Percentiles rank a stretch among this genome's conserved stretches.
phyloP scores from a whole-genome alignment of 2,797 vertebrate species.

The Acipenser ruthenus region DNA sequence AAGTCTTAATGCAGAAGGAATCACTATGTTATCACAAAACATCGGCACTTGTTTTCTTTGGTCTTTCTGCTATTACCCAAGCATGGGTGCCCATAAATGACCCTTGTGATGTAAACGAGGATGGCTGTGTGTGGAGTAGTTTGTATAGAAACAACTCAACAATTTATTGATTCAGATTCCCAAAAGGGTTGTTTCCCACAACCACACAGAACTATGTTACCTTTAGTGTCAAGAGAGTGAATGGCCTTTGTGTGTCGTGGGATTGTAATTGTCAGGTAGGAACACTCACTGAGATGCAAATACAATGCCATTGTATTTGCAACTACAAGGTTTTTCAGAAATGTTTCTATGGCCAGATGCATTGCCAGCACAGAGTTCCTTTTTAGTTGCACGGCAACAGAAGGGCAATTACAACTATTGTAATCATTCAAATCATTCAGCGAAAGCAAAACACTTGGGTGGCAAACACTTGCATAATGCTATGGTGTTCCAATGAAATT shows the following conservation, averaged over 20 bases:
- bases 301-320: slow-evolving; percentile 16
- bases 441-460: slow-evolving; percentile 1
- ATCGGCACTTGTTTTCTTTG: slow-evolving; percentile 16
- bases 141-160: slow-evolving; percentile 16
- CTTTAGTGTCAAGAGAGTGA: slow-evolving; percentile 6
- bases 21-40: slow-evolving; percentile 8
- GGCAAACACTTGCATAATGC: not conserved
- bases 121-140: slow-evolving; percentile 12
- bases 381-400: slow-evolving; percentile 19
- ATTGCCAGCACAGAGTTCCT: slow-evolving; percentile 8
- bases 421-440: slow-evolving; percentile 9
- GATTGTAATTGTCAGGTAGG: slow-evolving; percentile 15
- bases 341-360: slow-evolving; percentile 8
- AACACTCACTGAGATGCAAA: slow-evolving; percentile 11
- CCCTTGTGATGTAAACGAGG: slow-evolving; percentile 13
- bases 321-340: slow-evolving; percentile 12
- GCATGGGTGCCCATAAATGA: slow-evolving; percentile 21
- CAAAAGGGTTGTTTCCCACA: slow-evolving; percentile 15
- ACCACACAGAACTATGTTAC: slow-evolving; percentile 12
- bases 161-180: slow-evolving; percentile 8
- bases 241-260: slow-evolving; percentile 6
- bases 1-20: too few species aligned
- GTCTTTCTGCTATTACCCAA: slow-evolving; percentile 21
- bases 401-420: slow-evolving; percentile 5
- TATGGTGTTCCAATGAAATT: too few species aligned